Evolutionary conservation across 2,797 vertebrate genomes (phyloP).

Genomic region (Poecilia wingei): DNA sequence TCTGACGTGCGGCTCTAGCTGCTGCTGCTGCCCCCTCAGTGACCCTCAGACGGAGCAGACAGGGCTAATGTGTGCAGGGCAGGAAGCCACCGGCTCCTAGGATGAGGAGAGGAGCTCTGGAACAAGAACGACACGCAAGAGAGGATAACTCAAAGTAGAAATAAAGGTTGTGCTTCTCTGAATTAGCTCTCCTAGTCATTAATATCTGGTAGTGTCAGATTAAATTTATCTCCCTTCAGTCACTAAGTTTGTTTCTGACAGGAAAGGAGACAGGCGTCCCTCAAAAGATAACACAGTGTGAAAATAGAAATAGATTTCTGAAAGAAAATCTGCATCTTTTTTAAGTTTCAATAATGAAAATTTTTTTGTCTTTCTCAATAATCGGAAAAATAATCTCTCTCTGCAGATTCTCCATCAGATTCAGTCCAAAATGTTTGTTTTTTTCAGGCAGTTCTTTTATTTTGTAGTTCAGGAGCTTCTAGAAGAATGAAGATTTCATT

Average conservation of each 20-base stretch:
- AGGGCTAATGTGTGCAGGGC: constrained; percentile 42
- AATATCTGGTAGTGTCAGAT: background rate
- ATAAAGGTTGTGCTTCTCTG: background rate
- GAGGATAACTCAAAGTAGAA: background rate
- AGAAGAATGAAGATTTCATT: background rate
- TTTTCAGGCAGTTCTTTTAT: background rate
- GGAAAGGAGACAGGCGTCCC: background rate
- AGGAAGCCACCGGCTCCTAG: constrained; percentile 23
- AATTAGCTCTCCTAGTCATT: background rate
- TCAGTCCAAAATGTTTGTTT: background rate
- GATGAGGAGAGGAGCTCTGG: constrained; percentile 1
- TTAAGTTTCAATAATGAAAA: too few relatives aligned
- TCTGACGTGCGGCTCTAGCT: constrained; percentile 52
- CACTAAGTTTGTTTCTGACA: background rate
- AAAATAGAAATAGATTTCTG: background rate
- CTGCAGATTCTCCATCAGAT: background rate
- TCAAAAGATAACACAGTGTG: too few relatives aligned
- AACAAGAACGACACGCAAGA: background rate
- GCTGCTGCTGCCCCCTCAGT: constrained; percentile 57
- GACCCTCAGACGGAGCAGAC: constrained; percentile 58
- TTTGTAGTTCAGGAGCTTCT: background rate
- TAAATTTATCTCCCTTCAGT: background rate
- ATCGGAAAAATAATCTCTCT: background rate
- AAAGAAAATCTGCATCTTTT: too few relatives aligned
- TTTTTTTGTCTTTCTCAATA: background rate